A percentile compares a stretch with the other conserved stretches of the same genome.
Evolutionary conservation across 2,888 invertebrate species (phyloP).

Genomic region (Marronus borbonicus): DNA sequence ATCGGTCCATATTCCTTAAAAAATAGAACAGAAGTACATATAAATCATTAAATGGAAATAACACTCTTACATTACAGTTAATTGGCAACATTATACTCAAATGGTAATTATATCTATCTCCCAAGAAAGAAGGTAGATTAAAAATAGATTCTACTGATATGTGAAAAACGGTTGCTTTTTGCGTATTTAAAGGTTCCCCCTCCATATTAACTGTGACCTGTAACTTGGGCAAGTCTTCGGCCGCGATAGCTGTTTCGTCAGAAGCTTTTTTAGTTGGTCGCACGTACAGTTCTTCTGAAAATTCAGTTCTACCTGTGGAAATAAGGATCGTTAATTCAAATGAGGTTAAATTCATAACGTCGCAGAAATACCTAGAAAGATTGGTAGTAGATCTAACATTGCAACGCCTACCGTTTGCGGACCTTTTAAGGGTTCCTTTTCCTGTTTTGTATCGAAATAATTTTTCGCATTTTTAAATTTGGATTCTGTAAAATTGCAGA

Average conservation of each 20-base stretch:
- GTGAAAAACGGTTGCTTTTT: constrained; percentile 60
- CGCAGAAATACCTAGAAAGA: constrained; percentile 57
- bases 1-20: constrained; percentile 56
- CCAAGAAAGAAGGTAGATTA: constrained; percentile 62
- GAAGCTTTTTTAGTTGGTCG: constrained; percentile 31
- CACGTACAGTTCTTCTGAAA: constrained; percentile 45
- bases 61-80: constrained; percentile 14
- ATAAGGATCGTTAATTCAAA: not conserved
- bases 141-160: constrained; percentile 67
- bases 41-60: not conserved
- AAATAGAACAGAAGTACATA: constrained; percentile 1
- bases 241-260: constrained; percentile 60
- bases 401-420: constrained; percentile 55
- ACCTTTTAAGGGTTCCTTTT: constrained; percentile 46
- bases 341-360: not conserved
- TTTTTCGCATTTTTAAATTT: constrained; percentile 14
- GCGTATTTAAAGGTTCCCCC: constrained; percentile 53
- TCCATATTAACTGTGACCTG: constrained; percentile 60
- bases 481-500: not conserved
- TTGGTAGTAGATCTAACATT: constrained; percentile 57
- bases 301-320: constrained; percentile 46
- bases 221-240: constrained; percentile 62
- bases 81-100: constrained; percentile 46
- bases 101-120: constrained; percentile 61
- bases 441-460: not conserved